Base-by-base conservation (phyloP, 2,113 vertebrate species). In the Baryphthengus martii region DNA sequence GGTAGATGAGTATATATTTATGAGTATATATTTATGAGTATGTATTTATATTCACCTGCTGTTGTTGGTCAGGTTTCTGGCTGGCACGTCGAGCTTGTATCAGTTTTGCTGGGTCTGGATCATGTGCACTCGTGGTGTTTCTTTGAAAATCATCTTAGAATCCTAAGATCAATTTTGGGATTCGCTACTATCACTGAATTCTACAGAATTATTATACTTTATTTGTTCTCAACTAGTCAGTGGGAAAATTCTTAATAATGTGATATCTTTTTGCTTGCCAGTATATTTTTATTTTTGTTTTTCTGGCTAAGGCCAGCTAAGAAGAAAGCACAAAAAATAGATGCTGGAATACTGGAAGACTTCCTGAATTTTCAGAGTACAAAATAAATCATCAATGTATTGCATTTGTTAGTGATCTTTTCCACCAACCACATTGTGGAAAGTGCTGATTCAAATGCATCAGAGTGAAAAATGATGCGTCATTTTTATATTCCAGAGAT, bases 1-100 rank as follows among this genome's bases (percentile, higher is more conserved):
- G 99, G 99, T 99, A 98, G 98, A 95, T 47, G 39, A 58, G 71
- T 90, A 96, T 88, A 75, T 95, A 71, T 89, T 94, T 95, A 71
- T 33, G 39, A 58, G 71, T 90, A 96, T 88, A 75, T 95, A 71
- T 89, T 94, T 95, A 95, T 47, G 39, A 58, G 71, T 90, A 96
- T 88, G 73, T 95, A 71, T 89, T 94, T 95, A 71, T 33, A n/a
- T n/a, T n/a, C 47, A 44, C 40, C 58, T 63, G n/a, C 95, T 89
- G 90, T 68, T 72, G 25, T 67, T 92, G 76, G 14, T 67, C 61
- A 73, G 80, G 55, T 93, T 92, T 82, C 70, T 66, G 82, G n/a
- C 72, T 87, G 56, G 65, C 53, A 26, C 28, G 17, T 62, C 35
- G 23, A 45, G 39, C 68, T 61, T 17, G n/a, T 73, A 13, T 66